Conservation (phyloP, 2,797 vertebrate genomes). For the Rhinophrynus dorsalis region DNA sequence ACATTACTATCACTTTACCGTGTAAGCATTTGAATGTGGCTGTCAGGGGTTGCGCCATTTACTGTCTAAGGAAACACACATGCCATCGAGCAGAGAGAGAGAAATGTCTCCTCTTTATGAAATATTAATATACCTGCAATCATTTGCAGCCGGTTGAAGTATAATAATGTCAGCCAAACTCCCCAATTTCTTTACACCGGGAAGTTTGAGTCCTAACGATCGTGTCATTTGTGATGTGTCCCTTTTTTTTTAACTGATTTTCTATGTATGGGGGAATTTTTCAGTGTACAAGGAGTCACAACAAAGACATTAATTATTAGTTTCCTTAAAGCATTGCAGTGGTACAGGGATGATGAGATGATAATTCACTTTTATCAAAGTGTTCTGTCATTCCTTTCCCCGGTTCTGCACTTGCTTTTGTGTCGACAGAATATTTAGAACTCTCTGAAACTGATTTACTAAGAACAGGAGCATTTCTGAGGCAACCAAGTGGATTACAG, state of each 20-base stretch:
- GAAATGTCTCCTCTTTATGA: slow-evolving; percentile 10
- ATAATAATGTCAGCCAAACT: slow-evolving; percentile 16
- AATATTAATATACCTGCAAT: slow-evolving; percentile 43
- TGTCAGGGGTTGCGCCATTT: slow-evolving; percentile 21
- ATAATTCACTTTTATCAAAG: not conserved
- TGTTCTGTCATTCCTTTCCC: not conserved
- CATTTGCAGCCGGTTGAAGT: slow-evolving; percentile 36
- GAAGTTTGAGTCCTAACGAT: not conserved
- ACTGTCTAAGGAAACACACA: slow-evolving; percentile 19
- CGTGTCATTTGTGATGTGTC: too few relatives aligned
- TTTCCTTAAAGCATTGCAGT: not conserved
- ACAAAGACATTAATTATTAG: too few relatives aligned
- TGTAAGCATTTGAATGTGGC: slow-evolving; percentile 1
- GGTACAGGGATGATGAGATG: too few relatives aligned
- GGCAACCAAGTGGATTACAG: too few relatives aligned
- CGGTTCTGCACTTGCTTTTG: not conserved
- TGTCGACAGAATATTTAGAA: not conserved
- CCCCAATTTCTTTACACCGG: slow-evolving; percentile 4
- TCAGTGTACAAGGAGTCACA: too few relatives aligned
- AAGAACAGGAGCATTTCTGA: too few relatives aligned
- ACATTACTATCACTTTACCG: too few relatives aligned
- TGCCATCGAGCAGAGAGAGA: slow-evolving; percentile 8
- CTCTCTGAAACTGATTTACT: too few relatives aligned
- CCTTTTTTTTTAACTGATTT: too few relatives aligned
- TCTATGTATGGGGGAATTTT: too few relatives aligned